phyloP scores from a whole-genome alignment of 2,888 invertebrate species.

The Exephanes ischioxanthus region DNA sequence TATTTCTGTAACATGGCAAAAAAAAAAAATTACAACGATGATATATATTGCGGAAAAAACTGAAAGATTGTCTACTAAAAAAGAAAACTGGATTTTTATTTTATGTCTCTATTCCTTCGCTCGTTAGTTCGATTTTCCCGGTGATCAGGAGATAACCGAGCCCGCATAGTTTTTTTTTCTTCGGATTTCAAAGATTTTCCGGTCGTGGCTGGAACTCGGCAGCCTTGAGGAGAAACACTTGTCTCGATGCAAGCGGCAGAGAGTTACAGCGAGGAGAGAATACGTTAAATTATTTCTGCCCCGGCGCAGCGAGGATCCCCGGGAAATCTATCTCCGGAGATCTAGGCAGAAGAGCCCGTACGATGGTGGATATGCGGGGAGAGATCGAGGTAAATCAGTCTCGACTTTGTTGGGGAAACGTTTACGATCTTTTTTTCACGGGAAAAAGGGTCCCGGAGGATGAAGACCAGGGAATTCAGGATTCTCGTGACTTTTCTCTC shows the following conservation, averaged over 20 bases:
- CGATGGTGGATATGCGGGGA: background rate
- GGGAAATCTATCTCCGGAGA: slow-evolving; percentile 51
- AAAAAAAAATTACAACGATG: background rate
- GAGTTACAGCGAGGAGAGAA: background rate
- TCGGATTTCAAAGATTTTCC: slow-evolving; percentile 14
- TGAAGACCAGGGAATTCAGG: background rate
- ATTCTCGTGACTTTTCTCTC: slow-evolving; percentile 34
- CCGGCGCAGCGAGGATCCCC: slow-evolving; percentile 41
- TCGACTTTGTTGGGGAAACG: slow-evolving; percentile 5
- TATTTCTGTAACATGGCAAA: background rate
- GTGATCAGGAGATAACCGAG: slow-evolving; percentile 44
- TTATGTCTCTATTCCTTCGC: slow-evolving; percentile 20
- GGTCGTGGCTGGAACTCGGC: background rate
- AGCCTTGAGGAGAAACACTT: slow-evolving; percentile 56
- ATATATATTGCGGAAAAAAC: background rate
- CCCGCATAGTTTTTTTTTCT: slow-evolving; percentile 38
- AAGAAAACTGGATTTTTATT: background rate
- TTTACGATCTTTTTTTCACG: slow-evolving; percentile 57
- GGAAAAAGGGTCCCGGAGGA: slow-evolving; percentile 26
- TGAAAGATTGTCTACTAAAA: background rate
- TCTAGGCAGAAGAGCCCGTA: slow-evolving; percentile 41
- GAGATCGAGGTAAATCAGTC: slow-evolving; percentile 45
- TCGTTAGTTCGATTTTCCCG: slow-evolving; percentile 19
- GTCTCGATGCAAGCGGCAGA: slow-evolving; percentile 50
- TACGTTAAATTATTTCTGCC: slow-evolving; percentile 52